Evolutionary conservation across 2,888 invertebrate species (phyloP), one percentile per base, ranked within the genome.

Genomic region (Chironomus tentans): DNA sequence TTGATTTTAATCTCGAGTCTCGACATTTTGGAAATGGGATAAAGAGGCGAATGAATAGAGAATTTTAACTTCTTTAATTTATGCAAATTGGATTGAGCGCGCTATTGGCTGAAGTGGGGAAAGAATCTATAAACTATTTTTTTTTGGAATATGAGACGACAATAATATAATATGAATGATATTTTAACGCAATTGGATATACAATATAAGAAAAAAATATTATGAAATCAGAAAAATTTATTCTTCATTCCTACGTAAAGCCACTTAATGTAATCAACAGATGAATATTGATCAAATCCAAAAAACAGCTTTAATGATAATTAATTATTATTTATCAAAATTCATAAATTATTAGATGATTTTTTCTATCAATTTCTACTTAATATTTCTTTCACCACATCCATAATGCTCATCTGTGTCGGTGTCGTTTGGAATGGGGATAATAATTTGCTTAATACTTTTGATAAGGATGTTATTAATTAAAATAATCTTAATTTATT

Each of bases 1-100:
- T 72, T 72, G 72, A 72, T 72, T 72, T 72, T 72, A 72, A 72
- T 72, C 72, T 72, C 38, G 15, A 13, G 21, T 28, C 68, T 10
- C 24, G 38, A 22, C 13, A 68, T n/a, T 28, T 68, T 15, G 38
- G 61, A 15, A 62, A 22, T n/a, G n/a, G 22, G 65, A 65, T 65
- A 24, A 24, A 65, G 18, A 21, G 21, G 65, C 65, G 56, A 24
- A 13, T 65, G 24, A 13, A 24, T 65, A 22, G 65, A 24, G 3
- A 68, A 68, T 13, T 28, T 68, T 2, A 70, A 22, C 22, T 46
- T 70, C 18, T 72, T 38, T 62, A 72, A 72, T 72, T 72, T 72
- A 72, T 72, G 72, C 61, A 72, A 72, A 72, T 72, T 72, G 72
- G 68, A 68, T 65, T 24, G 21, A 21, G 22, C 21, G 65, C 24